phyloP scores from a whole-genome alignment of 2,797 vertebrate species.

The Nannoperca australis region DNA sequence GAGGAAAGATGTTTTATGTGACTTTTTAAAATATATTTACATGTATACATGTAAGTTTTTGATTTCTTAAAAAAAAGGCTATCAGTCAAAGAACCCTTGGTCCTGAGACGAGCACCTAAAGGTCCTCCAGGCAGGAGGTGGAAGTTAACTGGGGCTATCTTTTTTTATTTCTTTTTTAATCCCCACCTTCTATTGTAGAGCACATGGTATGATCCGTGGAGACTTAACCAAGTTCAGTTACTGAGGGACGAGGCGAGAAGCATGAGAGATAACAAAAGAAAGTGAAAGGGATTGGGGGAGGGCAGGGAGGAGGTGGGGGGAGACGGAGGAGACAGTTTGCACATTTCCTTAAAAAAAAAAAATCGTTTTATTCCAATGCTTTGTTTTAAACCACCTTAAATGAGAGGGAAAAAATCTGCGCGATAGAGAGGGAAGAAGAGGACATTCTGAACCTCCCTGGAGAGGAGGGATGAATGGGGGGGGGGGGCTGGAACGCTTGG shows the following conservation, averaged over 20 bases:
- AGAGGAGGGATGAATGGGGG: conserved; percentile 38
- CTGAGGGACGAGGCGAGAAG: conserved; percentile 24
- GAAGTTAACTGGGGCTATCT: background rate
- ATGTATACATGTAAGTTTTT: conserved; percentile 25
- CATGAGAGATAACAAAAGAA: conserved; percentile 11
- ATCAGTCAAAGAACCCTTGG: conserved; percentile 43
- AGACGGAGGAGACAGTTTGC: conserved; percentile 59
- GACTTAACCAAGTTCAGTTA: conserved; percentile 51
- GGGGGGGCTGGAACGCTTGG: conserved; percentile 47
- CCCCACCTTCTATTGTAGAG: conserved; percentile 5
- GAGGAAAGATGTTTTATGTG: conserved; percentile 44
- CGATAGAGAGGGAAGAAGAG: conserved; percentile 60
- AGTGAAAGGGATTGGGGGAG: background rate
- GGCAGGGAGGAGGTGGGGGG: background rate
- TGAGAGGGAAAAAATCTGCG: conserved; percentile 24
- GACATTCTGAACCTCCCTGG: conserved; percentile 60
- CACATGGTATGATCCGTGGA: conserved; percentile 60
- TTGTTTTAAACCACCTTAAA: conserved; percentile 60
- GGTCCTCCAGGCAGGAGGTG: conserved; percentile 1
- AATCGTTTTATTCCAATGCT: conserved; percentile 23
- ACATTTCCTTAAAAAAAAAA: conserved; percentile 47
- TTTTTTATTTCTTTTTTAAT: background rate
- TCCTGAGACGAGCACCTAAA: conserved; percentile 33
- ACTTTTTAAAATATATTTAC: conserved; percentile 26
- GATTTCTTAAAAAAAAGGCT: conserved; percentile 18